Percentiles rank a stretch among this genome's conserved stretches.
phyloP scores from a whole-genome alignment of 37 sponge, comb jelly and placozoan species.

The Agelas oroides region DNA sequence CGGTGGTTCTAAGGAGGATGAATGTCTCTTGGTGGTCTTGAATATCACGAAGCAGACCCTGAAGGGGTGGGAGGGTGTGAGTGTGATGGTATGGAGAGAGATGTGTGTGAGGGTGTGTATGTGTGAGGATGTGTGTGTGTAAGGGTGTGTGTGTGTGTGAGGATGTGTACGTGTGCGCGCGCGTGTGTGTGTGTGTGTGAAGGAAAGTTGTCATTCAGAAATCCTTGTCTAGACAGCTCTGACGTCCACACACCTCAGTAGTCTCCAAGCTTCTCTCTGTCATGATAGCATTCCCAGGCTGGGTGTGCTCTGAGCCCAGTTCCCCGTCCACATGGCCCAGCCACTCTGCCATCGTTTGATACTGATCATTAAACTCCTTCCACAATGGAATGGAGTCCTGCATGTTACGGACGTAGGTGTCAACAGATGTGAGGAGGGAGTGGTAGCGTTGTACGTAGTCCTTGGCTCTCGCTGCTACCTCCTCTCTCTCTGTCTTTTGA shows the following conservation, averaged over 20 bases:
- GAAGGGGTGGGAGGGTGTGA: not conserved
- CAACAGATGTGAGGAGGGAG: not conserved
- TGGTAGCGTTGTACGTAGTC: conserved; percentile 28
- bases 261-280: conserved; percentile 44
- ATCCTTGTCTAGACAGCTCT: no score
- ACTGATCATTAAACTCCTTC: conserved; percentile 50
- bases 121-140: no score
- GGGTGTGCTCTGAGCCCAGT: conserved; percentile 29
- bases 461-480: conserved; percentile 9
- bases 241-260: conserved; percentile 34
- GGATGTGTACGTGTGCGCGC: no score
- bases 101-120: not conserved
- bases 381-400: conserved; percentile 71
- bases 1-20: not conserved
- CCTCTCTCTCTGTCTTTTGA: conserved; percentile 15
- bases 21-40: not conserved
- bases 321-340: conserved; percentile 17
- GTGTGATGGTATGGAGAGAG: not conserved
- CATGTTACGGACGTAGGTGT: conserved; percentile 21
- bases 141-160: no score
- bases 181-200: no score
- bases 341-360: conserved; percentile 22
- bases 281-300: conserved; percentile 37
- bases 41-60: conserved; percentile 27
- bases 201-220: no score